A percentile compares a stretch with the other conserved stretches of the same genome.
phyloP scores from a whole-genome alignment of 2,113 vertebrate genomes.

The Brachyhypopomus occidentalis region DNA sequence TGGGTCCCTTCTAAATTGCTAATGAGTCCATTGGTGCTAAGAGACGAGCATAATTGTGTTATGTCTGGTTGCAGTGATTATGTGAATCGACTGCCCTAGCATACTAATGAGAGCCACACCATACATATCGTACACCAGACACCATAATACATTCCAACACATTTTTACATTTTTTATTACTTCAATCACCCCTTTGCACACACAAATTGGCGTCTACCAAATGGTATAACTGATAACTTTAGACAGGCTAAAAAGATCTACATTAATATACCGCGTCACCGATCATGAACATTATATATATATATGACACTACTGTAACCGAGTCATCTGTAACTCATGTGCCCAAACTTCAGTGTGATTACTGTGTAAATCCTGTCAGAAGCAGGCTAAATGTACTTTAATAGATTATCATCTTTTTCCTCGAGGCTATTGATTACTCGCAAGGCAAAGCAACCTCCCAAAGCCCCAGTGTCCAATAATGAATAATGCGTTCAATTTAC shows the following conservation, averaged over 20 bases:
- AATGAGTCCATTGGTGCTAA: not conserved
- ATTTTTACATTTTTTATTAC: not conserved
- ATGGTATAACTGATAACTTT: not conserved
- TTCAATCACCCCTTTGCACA: not conserved
- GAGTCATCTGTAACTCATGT: not conserved
- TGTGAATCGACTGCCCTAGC: not conserved
- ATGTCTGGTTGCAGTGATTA: not conserved
- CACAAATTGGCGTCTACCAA: not conserved
- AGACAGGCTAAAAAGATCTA: not conserved
- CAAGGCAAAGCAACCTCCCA: not conserved
- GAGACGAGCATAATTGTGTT: not conserved
- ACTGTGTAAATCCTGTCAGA: slow-evolving; percentile 30
- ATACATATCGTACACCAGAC: not conserved
- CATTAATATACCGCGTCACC: not conserved
- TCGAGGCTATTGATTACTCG: slow-evolving; percentile 41
- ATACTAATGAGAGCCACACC: not conserved
- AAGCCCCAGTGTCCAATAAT: slow-evolving; percentile 31
- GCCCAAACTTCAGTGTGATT: slow-evolving; percentile 1
- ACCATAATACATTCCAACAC: not conserved
- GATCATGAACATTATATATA: not conserved
- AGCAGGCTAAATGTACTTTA: slow-evolving; percentile 31
- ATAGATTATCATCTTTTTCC: slow-evolving; percentile 27
- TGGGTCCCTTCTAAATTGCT: not conserved
- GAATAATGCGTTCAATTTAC: slow-evolving; percentile 44
- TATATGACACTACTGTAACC: not conserved